Base-by-base conservation (phyloP, 2,797 vertebrate species). In the Spinus pinus region DNA sequence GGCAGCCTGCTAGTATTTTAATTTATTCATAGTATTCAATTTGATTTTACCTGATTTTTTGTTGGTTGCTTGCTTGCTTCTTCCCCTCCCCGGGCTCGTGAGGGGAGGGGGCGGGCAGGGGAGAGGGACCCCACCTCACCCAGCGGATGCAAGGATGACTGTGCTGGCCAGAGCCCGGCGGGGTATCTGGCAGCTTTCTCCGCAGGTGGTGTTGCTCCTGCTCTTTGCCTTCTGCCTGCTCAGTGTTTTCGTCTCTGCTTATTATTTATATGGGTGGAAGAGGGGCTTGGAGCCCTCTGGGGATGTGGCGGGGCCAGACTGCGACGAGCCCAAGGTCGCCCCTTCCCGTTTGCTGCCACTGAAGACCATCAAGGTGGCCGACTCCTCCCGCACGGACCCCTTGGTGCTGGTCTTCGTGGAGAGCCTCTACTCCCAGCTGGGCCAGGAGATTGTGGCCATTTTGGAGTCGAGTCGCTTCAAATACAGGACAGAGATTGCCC, bases 211-310 rank as follows among this genome's bases (percentile, higher is more conserved):
- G 96, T 98, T 99, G 73, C 98, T 99, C 93, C 98, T 99, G 93
- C 99, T 99, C 85, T 99, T 99, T 47, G 97, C 98, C 93, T 99
- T 99, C 97, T 99, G 99, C 97, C 98, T 99, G 83, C 97, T 99
- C 97, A 99, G 99, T 89, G 99, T 99, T 93, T 99, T 99, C 58
- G 96, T 99, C 98, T 99, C 99, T 0, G 99, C 99, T 27, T 99
- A 99, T 98, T 99, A 99, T 98, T 99, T 99, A 39, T 99, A 99
- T 97, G 99, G 99, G 94, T 99, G 98, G 98, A 99, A 99, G 97
- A 98, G 98, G 89, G 98, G 99, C 94, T 98, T 99, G 94, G 99
- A 99, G 97, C 99, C 99, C 7, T 98, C 98, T 0, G 98, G 97
- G 19, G 99, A 99, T 0, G 94, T 98, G 96, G 93, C 81, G 0